Evolutionary conservation across 2,888 invertebrate genomes (phyloP).

Genomic region (Rhopalosiphum nymphaeae): DNA sequence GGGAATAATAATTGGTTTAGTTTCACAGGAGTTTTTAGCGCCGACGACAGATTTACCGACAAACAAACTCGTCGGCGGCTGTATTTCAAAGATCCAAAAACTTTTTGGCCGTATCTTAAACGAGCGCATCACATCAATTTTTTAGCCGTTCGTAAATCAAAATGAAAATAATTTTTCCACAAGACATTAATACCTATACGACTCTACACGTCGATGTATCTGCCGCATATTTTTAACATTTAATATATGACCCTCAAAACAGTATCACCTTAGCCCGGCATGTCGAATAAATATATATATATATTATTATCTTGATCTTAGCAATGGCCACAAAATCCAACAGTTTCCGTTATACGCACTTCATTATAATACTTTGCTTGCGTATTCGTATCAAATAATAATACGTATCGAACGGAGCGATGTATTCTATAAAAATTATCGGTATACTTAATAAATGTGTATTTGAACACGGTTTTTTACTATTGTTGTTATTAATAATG

Average conservation of each 20-base stretch:
- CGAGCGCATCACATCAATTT: not conserved
- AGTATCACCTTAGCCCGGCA: not conserved
- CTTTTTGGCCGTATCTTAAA: conserved; percentile 30
- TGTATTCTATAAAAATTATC: not conserved
- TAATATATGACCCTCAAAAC: not conserved
- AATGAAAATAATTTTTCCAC: not conserved
- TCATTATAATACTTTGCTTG: not conserved
- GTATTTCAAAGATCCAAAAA: conserved; percentile 44
- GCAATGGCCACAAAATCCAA: not conserved
- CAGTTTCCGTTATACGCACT: not conserved
- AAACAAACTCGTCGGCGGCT: not conserved
- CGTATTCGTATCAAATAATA: not conserved
- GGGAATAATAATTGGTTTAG: conserved; percentile 47
- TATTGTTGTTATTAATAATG: not conserved
- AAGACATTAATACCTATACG: not conserved
- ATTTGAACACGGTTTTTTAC: not conserved
- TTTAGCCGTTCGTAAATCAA: conserved; percentile 51
- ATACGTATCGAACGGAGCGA: not conserved
- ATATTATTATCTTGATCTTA: not conserved
- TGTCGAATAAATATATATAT: not conserved
- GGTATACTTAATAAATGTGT: no score
- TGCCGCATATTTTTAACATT: not conserved
- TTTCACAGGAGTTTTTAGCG: conserved; percentile 17
- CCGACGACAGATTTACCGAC: conserved; percentile 58
- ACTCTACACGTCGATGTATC: not conserved